A percentile compares a stretch with the other conserved stretches of the same genome.
These are phyloP conservation scores for Cricetomys ansorgei DNA, from an alignment of 2,113 vertebrate genomes.

Conservation along the genomic window DNA sequence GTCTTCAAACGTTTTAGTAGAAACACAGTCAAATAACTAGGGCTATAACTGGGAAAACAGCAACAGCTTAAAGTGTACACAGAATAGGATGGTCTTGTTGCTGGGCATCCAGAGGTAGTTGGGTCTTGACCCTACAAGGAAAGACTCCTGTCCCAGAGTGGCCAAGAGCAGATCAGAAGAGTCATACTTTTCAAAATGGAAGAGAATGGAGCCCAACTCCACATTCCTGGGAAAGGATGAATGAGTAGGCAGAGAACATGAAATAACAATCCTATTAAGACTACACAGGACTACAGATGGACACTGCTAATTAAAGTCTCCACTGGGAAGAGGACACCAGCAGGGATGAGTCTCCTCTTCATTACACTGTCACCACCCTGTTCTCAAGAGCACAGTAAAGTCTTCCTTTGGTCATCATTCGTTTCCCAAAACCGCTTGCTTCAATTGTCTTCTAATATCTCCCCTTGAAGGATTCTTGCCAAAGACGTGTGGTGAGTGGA, in stretches of 20 bases:
- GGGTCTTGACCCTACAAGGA: background rate
- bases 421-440: background rate
- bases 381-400: background rate
- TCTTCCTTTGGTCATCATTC: background rate
- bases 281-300: background rate
- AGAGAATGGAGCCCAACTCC: background rate
- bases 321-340: background rate
- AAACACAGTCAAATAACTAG: background rate
- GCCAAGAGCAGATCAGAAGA: background rate
- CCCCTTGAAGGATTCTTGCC: background rate
- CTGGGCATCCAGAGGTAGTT: background rate
- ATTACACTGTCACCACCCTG: background rate
- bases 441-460: background rate
- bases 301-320: too few species aligned
- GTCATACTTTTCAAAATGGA: background rate
- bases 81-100: background rate
- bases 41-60: background rate
- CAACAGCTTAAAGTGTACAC: background rate
- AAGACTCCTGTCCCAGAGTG: background rate
- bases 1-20: background rate
- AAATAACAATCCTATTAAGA: background rate
- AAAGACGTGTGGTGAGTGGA: background rate
- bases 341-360: background rate
- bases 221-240: background rate
- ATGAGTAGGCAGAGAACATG: background rate